Conservation (phyloP, 35 echinoderm and acorn worm species). For the Patiria miniata region DNA sequence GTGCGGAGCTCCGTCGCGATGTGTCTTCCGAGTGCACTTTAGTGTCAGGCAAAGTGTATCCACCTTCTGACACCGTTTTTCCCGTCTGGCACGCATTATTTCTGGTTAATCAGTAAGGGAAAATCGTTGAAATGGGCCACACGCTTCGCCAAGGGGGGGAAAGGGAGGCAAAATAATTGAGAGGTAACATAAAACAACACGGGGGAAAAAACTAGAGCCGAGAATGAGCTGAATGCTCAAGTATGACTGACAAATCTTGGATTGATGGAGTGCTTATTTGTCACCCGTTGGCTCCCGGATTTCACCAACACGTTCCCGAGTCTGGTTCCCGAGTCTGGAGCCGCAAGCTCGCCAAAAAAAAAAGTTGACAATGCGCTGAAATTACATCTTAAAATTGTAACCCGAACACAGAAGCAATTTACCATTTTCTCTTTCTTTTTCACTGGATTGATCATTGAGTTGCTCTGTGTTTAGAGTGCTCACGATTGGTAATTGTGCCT, state of each 20-base stretch:
- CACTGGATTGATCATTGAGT: too few relatives aligned
- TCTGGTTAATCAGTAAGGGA: constrained; percentile 14
- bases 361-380: constrained; percentile 17
- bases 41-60: constrained; percentile 5
- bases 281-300: not conserved
- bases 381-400: not conserved
- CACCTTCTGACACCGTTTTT: not conserved
- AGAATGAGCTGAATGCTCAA: not conserved
- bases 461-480: too few relatives aligned
- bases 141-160: not conserved
- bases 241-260: constrained; percentile 8
- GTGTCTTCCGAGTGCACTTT: not conserved
- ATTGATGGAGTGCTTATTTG: constrained; percentile 6
- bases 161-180: too few relatives aligned
- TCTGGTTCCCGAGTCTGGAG: too few relatives aligned
- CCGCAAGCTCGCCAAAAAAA: too few relatives aligned
- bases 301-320: too few relatives aligned
- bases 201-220: not conserved
- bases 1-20: not conserved
- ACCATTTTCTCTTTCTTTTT: too few relatives aligned
- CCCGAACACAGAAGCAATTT: too few relatives aligned
- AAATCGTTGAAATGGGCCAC: constrained; percentile 1
- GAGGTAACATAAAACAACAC: not conserved
- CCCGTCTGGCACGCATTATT: constrained; percentile 2
- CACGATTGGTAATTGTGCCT: too few relatives aligned